Evolutionary conservation across 2,797 vertebrate species (phyloP).

Genomic region (Spondyliosoma cantharus): DNA sequence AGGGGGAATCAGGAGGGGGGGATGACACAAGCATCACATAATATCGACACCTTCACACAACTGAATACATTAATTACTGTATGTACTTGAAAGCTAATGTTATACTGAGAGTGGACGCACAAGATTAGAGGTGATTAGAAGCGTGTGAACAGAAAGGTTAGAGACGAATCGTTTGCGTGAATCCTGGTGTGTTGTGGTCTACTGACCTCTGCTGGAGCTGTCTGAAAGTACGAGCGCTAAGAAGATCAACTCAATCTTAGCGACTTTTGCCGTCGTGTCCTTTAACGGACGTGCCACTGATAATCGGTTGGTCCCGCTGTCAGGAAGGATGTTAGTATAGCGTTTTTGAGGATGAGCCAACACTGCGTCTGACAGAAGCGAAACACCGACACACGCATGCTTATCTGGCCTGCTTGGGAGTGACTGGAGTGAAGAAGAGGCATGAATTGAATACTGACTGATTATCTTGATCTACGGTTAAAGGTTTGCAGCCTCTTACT

Average conservation of each 20-base stretch:
- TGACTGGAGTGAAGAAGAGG: slow-evolving; percentile 28
- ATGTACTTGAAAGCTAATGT: slow-evolving; percentile 78
- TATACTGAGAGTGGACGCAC: slow-evolving; percentile 74
- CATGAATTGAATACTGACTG: slow-evolving; percentile 60
- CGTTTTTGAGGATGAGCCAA: slow-evolving; percentile 43
- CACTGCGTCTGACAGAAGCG: slow-evolving; percentile 66
- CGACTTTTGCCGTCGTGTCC: slow-evolving; percentile 28
- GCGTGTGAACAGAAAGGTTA: slow-evolving; percentile 65
- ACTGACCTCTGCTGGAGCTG: slow-evolving; percentile 60
- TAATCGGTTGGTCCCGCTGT: slow-evolving; percentile 61
- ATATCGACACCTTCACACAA: slow-evolving; percentile 77
- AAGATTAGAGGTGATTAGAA: slow-evolving; percentile 65
- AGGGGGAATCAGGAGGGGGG: slow-evolving; percentile 39
- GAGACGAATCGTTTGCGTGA: slow-evolving; percentile 28
- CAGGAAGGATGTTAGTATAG: slow-evolving; percentile 56
- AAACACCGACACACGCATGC: slow-evolving; percentile 68
- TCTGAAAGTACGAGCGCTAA: slow-evolving; percentile 47
- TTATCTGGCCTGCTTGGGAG: slow-evolving; percentile 49
- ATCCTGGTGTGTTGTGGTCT: slow-evolving; percentile 58
- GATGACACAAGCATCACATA: slow-evolving; percentile 77
- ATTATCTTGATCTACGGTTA: slow-evolving; percentile 40
- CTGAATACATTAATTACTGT: slow-evolving; percentile 67
- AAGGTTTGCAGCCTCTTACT: slow-evolving; percentile 29
- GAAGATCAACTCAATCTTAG: slow-evolving; percentile 34
- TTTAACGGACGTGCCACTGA: slow-evolving; percentile 30